Percentiles rank a stretch among this genome's conserved stretches.
Evolutionary conservation across 2,797 vertebrate genomes (phyloP).

Genomic region (Adelosebastes latens): DNA sequence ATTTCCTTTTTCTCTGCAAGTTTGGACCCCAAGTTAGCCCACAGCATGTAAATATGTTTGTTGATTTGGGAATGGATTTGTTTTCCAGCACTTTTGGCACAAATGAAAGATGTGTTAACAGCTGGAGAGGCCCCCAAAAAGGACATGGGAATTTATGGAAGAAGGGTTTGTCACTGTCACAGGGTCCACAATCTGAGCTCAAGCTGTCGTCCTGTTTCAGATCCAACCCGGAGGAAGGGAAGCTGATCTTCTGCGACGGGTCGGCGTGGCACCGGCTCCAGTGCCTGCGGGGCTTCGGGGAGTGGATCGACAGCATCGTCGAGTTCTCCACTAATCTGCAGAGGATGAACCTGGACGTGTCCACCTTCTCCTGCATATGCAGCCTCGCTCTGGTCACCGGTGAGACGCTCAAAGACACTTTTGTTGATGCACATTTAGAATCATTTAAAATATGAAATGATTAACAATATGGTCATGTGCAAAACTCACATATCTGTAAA

Average conservation of each 20-base stretch:
- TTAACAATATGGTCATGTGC: not conserved
- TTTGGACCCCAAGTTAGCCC: not conserved
- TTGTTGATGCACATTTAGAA: not conserved
- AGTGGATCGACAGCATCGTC: constrained; percentile 97
- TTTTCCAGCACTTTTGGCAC: not conserved
- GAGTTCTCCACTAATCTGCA: constrained; percentile 95
- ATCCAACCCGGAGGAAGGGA: constrained; percentile 93
- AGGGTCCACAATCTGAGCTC: not conserved
- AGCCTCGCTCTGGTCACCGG: constrained; percentile 95
- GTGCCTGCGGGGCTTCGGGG: constrained; percentile 95
- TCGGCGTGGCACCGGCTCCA: constrained; percentile 94
- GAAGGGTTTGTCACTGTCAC: not conserved
- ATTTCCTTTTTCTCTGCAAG: not conserved
- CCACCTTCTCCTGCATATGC: constrained; percentile 95
- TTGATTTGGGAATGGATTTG: not conserved
- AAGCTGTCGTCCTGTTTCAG: constrained; percentile 75
- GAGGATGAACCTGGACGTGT: constrained; percentile 94
- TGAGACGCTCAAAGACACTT: constrained; percentile 64
- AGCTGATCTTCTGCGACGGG: constrained; percentile 96
- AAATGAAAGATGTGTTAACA: not conserved
- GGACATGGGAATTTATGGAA: not conserved
- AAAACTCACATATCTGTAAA: not conserved
- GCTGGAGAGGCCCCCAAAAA: not conserved
- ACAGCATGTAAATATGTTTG: not conserved
- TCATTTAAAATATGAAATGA: not conserved